phyloP scores from a whole-genome alignment of 2,113 vertebrate species.

The Chloebia gouldiae region DNA sequence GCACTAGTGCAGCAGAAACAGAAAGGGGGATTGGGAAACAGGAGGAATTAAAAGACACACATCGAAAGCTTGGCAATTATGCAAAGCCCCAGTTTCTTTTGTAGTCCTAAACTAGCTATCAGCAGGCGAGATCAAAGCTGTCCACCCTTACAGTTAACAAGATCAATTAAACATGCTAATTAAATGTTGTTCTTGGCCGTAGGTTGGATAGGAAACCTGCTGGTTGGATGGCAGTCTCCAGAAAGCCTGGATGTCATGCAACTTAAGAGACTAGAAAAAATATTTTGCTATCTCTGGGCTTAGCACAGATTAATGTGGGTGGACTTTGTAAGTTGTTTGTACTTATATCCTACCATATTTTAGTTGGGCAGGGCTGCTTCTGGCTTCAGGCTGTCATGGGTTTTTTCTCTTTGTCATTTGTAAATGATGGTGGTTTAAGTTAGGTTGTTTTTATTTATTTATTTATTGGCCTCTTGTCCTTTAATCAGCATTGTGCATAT shows the following conservation, averaged over 20 bases:
- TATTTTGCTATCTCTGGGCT: constrained; percentile 1
- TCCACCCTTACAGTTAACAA: constrained; percentile 43
- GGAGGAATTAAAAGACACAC: not conserved
- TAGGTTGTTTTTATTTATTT: not conserved
- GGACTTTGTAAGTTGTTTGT: constrained; percentile 13
- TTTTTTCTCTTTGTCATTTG: not conserved
- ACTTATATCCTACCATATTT: not conserved
- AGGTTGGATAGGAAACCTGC: constrained; percentile 20
- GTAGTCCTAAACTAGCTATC: constrained; percentile 21
- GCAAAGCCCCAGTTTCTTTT: constrained; percentile 19
- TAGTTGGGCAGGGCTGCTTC: constrained; percentile 1
- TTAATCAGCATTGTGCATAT: not conserved
- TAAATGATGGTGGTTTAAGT: not conserved
- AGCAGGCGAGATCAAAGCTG: constrained; percentile 50
- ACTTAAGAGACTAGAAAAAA: constrained; percentile 11
- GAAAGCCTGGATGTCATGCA: not conserved
- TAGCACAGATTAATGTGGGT: constrained; percentile 21
- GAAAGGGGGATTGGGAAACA: not conserved
- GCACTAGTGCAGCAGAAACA: not conserved
- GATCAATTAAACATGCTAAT: constrained; percentile 57
- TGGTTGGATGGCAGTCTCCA: constrained; percentile 7
- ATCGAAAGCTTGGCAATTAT: not conserved
- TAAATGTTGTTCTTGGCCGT: constrained; percentile 38
- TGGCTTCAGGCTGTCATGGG: not conserved
- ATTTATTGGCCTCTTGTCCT: constrained; percentile 44